These are phyloP conservation scores for Meghimatium bilineatum DNA, from an alignment of 2,888 invertebrate genomes.

Conservation along the genomic window DNA sequence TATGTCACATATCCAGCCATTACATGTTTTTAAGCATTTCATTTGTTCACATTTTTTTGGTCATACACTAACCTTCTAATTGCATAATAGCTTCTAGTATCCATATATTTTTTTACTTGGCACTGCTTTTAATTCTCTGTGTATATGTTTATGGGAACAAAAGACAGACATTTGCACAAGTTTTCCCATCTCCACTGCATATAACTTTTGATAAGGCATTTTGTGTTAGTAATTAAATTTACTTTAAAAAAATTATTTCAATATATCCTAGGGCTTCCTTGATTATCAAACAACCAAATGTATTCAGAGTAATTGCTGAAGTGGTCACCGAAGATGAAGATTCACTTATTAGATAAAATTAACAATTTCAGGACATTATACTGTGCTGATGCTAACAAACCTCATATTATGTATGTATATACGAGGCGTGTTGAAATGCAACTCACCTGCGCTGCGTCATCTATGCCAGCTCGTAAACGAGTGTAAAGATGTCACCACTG, in stretches of 20 bases:
- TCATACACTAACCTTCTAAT: not conserved
- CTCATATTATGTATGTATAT: not conserved
- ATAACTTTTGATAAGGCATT: not conserved
- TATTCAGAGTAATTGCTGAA: not conserved
- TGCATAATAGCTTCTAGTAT: not conserved
- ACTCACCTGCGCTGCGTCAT: too few species aligned
- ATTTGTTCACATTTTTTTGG: not conserved
- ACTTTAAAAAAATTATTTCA: not conserved
- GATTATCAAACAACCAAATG: not conserved
- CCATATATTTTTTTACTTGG: not conserved
- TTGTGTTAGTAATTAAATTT: not conserved
- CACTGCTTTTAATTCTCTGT: not conserved
- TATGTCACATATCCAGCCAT: not conserved
- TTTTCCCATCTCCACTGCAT: not conserved
- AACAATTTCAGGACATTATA: too few species aligned
- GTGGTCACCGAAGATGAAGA: not conserved
- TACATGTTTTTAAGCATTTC: not conserved
- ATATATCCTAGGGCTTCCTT: not conserved
- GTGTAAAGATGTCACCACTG: too few species aligned
- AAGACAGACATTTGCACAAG: not conserved
- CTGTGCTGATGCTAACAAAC: too few species aligned
- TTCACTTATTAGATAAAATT: too few species aligned
- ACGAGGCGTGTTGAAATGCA: too few species aligned
- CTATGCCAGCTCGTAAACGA: too few species aligned
- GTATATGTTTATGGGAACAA: not conserved